Percentiles rank a stretch among this genome's conserved stretches.
These are phyloP conservation scores for Myrmophylax atrothorax DNA, from an alignment of 2,113 vertebrate species.

Conservation along the genomic window DNA sequence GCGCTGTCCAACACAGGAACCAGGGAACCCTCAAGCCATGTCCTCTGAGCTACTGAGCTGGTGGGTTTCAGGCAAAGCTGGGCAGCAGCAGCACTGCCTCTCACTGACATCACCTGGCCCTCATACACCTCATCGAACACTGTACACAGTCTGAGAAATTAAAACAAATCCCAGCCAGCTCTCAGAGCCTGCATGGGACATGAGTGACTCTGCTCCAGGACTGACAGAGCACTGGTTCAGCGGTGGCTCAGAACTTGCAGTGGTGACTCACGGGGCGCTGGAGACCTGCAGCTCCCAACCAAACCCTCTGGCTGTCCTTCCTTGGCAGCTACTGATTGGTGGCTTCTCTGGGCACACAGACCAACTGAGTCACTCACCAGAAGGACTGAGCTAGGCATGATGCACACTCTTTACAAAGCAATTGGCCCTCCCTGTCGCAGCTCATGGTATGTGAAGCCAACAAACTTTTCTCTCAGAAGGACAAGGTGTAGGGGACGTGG, in stretches of 20 bases:
- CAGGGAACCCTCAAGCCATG: rapidly evolving
- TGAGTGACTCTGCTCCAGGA: neutral
- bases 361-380: rapidly evolving
- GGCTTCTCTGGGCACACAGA: neutral
- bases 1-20: rapidly evolving
- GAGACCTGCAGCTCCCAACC: rapidly evolving
- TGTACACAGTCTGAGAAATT: neutral
- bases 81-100: neutral
- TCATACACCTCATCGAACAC: neutral
- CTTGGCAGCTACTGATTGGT: neutral
- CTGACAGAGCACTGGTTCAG: neutral
- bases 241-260: neutral
- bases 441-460: rapidly evolving
- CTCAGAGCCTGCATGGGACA: rapidly evolving
- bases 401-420: rapidly evolving
- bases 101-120: neutral
- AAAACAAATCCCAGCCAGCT: neutral
- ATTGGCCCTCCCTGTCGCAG: neutral
- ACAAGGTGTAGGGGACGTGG: rapidly evolving
- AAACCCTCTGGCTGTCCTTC: neutral
- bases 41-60: rapidly evolving
- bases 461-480: neutral
- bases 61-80: neutral
- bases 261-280: rapidly evolving
- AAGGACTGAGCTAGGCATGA: neutral